Percentiles rank a stretch among this genome's conserved stretches.
Evolutionary conservation across 2,113 vertebrate genomes (phyloP).

Genomic region (Ciconia maguari): DNA sequence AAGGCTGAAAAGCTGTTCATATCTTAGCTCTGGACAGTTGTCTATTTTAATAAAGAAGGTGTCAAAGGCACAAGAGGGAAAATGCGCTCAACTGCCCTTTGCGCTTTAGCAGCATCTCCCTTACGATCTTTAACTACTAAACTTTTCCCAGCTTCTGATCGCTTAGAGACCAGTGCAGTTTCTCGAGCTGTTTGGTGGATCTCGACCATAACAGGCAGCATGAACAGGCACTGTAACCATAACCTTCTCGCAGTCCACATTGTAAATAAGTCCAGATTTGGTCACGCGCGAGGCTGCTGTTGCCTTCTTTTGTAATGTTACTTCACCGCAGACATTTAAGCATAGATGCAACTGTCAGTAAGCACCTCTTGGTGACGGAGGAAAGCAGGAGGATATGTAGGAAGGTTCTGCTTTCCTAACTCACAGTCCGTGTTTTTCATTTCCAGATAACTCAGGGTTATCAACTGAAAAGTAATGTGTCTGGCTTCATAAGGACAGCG

Average conservation of each 20-base stretch:
- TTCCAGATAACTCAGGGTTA: neutral
- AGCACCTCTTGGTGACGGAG: neutral
- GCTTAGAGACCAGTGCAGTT: neutral
- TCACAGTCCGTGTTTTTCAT: neutral
- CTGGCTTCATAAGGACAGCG: neutral
- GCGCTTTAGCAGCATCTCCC: neutral
- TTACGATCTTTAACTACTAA: neutral
- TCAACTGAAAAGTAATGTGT: neutral
- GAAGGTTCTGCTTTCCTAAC: neutral
- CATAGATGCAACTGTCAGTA: neutral
- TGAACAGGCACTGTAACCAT: neutral
- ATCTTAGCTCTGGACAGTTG: neutral
- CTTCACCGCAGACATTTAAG: neutral
- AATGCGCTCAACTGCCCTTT: neutral
- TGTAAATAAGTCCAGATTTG: neutral
- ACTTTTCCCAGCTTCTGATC: neutral
- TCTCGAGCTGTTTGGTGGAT: neutral
- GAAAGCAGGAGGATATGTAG: neutral
- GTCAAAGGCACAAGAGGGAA: neutral
- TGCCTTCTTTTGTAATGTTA: neutral
- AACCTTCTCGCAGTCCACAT: neutral
- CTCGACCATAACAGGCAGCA: neutral
- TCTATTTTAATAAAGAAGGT: neutral
- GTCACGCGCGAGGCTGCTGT: neutral
- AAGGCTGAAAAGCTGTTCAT: neutral